These are phyloP conservation scores for Drosophila pruinosa DNA, from an alignment of 1,140 invertebrate species.

Conservation along the genomic window DNA sequence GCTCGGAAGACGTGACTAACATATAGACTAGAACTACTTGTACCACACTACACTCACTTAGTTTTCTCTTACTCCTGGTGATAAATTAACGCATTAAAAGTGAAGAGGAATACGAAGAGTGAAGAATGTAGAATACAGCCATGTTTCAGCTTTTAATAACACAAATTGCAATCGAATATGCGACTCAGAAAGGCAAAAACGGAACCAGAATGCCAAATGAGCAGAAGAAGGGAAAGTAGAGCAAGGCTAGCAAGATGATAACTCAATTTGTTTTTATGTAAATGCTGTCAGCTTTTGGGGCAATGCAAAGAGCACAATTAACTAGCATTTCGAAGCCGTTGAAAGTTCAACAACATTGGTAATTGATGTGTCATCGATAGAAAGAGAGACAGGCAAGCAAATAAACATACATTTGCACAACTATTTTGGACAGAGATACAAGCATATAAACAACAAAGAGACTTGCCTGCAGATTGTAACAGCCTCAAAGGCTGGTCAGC, in stretches of 20 bases:
- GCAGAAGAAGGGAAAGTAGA: not conserved
- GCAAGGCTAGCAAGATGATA: constrained; percentile 25
- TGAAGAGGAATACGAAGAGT: not conserved
- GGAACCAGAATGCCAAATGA: constrained; percentile 69
- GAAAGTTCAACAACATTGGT: constrained; percentile 12
- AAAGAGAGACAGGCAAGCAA: not conserved
- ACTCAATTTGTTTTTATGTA: constrained; percentile 52
- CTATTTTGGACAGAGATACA: constrained; percentile 8
- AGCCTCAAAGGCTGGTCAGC: constrained; percentile 38
- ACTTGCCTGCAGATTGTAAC: constrained; percentile 23
- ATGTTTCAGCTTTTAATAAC: constrained; percentile 72
- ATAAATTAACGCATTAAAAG: constrained; percentile 58
- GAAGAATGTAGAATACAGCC: constrained; percentile 5
- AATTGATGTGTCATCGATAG: constrained; percentile 5
- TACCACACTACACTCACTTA: not conserved
- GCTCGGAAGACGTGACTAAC: constrained; percentile 43
- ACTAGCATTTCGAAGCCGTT: not conserved
- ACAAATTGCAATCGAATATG: constrained; percentile 76
- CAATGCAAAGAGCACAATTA: constrained; percentile 25
- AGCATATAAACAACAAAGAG: constrained; percentile 34
- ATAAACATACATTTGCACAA: not conserved
- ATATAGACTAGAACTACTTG: constrained; percentile 27
- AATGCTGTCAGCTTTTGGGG: constrained; percentile 3
- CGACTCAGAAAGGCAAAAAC: constrained; percentile 39
- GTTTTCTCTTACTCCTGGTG: constrained; percentile 11